Base-by-base conservation (phyloP, 1,140 invertebrate species). In the Drosophila oshimai region DNA sequence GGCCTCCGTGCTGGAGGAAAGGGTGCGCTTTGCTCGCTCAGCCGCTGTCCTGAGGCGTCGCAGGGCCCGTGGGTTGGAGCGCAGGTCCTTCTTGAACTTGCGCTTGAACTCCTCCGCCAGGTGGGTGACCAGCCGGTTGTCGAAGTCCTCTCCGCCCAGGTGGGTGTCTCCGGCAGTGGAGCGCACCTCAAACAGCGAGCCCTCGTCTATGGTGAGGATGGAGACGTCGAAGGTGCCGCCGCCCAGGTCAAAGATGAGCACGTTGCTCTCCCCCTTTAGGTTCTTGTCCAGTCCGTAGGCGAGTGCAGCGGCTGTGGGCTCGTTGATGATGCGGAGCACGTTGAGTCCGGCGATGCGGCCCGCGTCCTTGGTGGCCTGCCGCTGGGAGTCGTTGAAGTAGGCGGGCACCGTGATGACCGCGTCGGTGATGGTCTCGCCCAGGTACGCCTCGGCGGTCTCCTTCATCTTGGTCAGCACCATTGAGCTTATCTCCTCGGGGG, bases 401-500 rank as follows among this genome's bases (percentile, higher is more conserved):
- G 47, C 47, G 2, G 47, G 47, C 13, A 51, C 47, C 6, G 47
- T 51, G 20, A 51, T 51, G 1, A 51, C 47, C 0, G 47, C 47
- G 20, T 51, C 33, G 0, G 47, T 24, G 13, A 51, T 22, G 22
- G 22, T 51, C 22, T 51, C 47, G 15, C 95, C 95, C 18, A 97
- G 74, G 87, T 95, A 96, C 2, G 94, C 93, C 81, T 96, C 95
- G 12, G 95, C 95, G 3, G 93, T 96, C 91, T 96, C 95, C 90
- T 94, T 95, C 95, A 96, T 96, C 79, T 95, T 96, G 1, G 92
- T 94, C 91, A 93, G 92, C 74, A 96, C 94, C 94, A 96, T 96
- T 15, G 95, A 94, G 71, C 94, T 95, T 67, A 96, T 94, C 91
- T 96, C 95, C 91, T 96, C 95, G 3, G 95, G 94, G 17, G 93